Percentiles rank a stretch among this genome's conserved stretches.
Conservation (phyloP, 2,888 invertebrate species). For the Drosophila crucigera region DNA sequence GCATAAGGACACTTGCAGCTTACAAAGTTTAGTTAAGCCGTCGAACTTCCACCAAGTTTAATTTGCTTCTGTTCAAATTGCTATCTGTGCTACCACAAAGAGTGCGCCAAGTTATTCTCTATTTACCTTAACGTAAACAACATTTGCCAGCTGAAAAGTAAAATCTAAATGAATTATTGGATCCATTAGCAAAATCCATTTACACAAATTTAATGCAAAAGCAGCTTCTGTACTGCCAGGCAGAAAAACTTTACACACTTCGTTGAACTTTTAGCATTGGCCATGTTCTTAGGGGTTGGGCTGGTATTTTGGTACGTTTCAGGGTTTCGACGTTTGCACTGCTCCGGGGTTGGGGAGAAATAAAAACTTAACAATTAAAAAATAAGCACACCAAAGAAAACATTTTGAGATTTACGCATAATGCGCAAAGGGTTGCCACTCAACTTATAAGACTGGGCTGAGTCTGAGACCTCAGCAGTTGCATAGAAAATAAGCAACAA, state of each 20-base stretch:
- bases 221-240: conserved; percentile 58
- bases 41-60: conserved; percentile 8
- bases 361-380: conserved; percentile 82
- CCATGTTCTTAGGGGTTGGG: conserved; percentile 29
- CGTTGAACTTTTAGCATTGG: conserved; percentile 74
- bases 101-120: conserved; percentile 64
- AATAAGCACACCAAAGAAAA: conserved; percentile 75
- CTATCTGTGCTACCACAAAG: conserved; percentile 56
- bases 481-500: conserved; percentile 68
- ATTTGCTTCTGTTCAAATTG: conserved; percentile 22
- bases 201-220: conserved; percentile 82
- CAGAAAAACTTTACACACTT: conserved; percentile 81
- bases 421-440: conserved; percentile 73
- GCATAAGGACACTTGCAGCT: conserved; percentile 1
- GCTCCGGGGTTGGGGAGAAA: conserved; percentile 40
- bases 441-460: conserved; percentile 25
- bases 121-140: conserved; percentile 74
- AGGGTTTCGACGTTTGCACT: conserved; percentile 35
- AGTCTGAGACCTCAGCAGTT: conserved; percentile 64
- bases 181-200: conserved; percentile 85
- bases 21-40: conserved; percentile 22
- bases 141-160: conserved; percentile 77
- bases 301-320: conserved; percentile 11
- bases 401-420: conserved; percentile 77
- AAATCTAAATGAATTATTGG: conserved; percentile 84